Evolutionary conservation across 2,888 invertebrate genomes (phyloP).

Genomic region (Polietes domitor): DNA sequence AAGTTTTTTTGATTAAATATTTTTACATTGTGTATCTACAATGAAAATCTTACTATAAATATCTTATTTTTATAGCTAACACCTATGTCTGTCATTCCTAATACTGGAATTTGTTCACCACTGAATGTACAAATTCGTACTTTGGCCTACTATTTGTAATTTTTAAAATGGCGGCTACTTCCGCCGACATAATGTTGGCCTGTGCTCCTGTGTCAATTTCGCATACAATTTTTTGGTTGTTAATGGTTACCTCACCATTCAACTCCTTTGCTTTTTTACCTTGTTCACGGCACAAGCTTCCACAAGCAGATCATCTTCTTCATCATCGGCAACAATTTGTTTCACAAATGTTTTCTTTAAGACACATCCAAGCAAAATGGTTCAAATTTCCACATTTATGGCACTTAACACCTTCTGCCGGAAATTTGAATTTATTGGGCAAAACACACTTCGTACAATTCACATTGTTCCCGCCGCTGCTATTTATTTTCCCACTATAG

Average conservation of each 20-base stretch:
- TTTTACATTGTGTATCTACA: constrained; percentile 24
- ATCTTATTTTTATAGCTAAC: background rate
- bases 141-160: too few species aligned
- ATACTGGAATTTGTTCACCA: background rate
- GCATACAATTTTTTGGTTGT: constrained; percentile 23
- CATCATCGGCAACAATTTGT: too few species aligned
- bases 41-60: background rate
- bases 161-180: too few species aligned
- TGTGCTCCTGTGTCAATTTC: constrained; percentile 49
- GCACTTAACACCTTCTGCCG: too few species aligned
- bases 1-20: constrained; percentile 13
- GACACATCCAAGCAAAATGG: too few species aligned
- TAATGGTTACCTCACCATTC: constrained; percentile 36
- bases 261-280: constrained; percentile 1
- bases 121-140: background rate
- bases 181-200: constrained; percentile 37
- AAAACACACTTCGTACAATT: constrained; percentile 21
- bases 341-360: constrained; percentile 14
- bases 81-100: background rate
- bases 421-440: background rate
- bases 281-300: too few species aligned
- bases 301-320: too few species aligned
- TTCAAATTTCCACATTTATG: too few species aligned
- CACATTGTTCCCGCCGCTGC: background rate
- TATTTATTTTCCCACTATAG: too few species aligned